Percentiles rank a stretch among this genome's conserved stretches.
phyloP scores from a whole-genome alignment of 2,888 invertebrate species.

The Xanthorhoe designata region DNA sequence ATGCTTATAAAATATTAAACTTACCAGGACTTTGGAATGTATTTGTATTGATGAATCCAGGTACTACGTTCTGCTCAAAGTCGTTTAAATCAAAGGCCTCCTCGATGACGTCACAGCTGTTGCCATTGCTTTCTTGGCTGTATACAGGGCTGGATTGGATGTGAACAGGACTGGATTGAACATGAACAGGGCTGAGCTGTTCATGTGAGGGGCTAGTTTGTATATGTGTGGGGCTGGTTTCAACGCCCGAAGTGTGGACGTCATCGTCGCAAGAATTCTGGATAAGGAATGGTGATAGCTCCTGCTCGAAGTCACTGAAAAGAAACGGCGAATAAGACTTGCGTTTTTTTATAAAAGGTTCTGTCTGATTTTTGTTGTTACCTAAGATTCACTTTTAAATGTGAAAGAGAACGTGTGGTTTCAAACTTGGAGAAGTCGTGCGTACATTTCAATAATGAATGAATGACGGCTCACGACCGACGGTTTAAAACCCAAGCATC shows the following conservation, averaged over 20 bases:
- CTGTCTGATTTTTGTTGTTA: background rate
- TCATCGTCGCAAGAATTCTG: slow-evolving; percentile 78
- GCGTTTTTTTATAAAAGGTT: background rate
- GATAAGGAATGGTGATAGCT: slow-evolving; percentile 84
- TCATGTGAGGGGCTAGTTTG: slow-evolving; percentile 60
- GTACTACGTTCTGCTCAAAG: slow-evolving; percentile 79
- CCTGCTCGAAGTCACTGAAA: slow-evolving; percentile 84
- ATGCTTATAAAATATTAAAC: slow-evolving; percentile 22
- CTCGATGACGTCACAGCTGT: slow-evolving; percentile 53
- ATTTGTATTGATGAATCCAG: slow-evolving; percentile 71
- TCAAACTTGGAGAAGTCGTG: background rate
- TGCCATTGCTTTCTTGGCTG: slow-evolving; percentile 63
- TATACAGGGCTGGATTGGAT: slow-evolving; percentile 58
- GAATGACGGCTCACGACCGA: background rate
- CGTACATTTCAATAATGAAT: background rate
- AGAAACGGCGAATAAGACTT: slow-evolving; percentile 27
- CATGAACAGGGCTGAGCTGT: slow-evolving; percentile 38
- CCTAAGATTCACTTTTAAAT: background rate
- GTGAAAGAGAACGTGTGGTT: background rate
- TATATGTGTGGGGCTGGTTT: slow-evolving; percentile 47
- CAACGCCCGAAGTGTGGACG: slow-evolving; percentile 53
- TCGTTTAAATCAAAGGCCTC: slow-evolving; percentile 72
- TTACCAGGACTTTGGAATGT: slow-evolving; percentile 75
- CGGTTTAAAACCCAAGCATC: background rate
- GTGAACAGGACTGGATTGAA: slow-evolving; percentile 47